phyloP scores from a whole-genome alignment of 2,888 invertebrate genomes.

The Serrognathus titanus region DNA sequence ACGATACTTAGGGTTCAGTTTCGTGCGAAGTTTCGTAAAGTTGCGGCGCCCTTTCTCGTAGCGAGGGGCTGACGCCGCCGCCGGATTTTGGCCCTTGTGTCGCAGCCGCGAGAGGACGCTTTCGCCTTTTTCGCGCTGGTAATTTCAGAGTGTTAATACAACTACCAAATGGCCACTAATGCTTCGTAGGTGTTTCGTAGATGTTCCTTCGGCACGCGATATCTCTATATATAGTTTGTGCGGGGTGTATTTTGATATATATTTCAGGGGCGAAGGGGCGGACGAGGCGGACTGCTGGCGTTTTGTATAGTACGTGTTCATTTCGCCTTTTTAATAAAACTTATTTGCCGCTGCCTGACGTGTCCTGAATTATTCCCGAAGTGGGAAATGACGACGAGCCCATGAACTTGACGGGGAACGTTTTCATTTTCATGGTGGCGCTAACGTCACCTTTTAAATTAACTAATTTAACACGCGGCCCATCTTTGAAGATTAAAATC shows the following conservation, averaged over 20 bases:
- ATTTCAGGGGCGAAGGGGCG: no score
- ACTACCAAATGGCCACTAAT: slow-evolving; percentile 51
- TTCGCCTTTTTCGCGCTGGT: slow-evolving; percentile 19
- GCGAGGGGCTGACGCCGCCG: slow-evolving; percentile 8
- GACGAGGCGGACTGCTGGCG: no score
- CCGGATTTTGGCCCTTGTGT: slow-evolving; percentile 14
- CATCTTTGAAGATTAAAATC: no score
- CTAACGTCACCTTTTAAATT: no score
- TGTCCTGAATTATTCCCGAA: no score
- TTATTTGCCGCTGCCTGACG: no score
- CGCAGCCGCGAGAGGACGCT: slow-evolving; percentile 1
- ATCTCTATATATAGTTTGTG: not conserved
- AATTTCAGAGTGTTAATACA: slow-evolving; percentile 45
- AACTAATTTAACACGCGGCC: no score
- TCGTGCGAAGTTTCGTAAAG: slow-evolving; percentile 17
- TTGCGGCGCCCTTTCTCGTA: slow-evolving; percentile 11
- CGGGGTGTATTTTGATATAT: not conserved
- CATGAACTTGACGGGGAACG: no score
- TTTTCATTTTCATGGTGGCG: no score
- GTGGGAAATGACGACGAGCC: no score
- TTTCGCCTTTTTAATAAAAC: no score
- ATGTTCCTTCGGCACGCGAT: slow-evolving; percentile 36
- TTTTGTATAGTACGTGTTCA: no score
- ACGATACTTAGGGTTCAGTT: not conserved
- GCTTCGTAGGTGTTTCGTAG: slow-evolving; percentile 48